Evolutionary conservation across 2,888 invertebrate species (phyloP).

Genomic region (Harpalus rubripes): DNA sequence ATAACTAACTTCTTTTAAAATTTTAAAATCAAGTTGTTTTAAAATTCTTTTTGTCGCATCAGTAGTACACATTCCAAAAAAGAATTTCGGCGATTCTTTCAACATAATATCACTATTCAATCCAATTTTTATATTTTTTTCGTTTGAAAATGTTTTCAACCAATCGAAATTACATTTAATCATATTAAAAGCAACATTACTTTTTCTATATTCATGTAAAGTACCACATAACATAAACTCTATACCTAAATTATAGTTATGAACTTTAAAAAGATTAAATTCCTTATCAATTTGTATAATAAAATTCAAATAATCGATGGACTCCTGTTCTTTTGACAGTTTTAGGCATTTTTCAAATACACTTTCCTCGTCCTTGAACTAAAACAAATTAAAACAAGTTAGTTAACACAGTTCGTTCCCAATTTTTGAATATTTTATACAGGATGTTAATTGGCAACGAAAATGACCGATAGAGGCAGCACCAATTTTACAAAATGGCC

Average conservation of each 20-base stretch:
- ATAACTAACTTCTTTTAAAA: not conserved
- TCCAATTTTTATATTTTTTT: not conserved
- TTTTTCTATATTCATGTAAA: not conserved
- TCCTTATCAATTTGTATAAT: not conserved
- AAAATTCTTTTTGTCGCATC: not conserved
- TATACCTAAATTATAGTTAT: not conserved
- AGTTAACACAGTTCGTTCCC: not conserved
- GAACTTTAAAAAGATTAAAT: not conserved
- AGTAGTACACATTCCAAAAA: not conserved
- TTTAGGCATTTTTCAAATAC: not conserved
- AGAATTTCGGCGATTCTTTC: slow-evolving; percentile 60
- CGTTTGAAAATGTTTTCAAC: not conserved
- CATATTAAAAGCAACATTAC: not conserved
- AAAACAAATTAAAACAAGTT: not conserved
- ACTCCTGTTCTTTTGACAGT: not conserved
- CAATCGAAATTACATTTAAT: not conserved
- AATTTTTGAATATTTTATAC: too few relatives aligned
- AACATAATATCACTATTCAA: slow-evolving; percentile 68
- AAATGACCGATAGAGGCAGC: too few relatives aligned
- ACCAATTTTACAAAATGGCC: too few relatives aligned
- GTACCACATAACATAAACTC: not conserved
- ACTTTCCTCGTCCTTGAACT: not conserved
- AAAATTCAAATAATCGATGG: not conserved
- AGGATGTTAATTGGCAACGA: too few relatives aligned
- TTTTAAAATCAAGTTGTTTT: not conserved